Evolutionary conservation across 2,797 vertebrate genomes (phyloP).

Genomic region (Sebastes wilsoni): DNA sequence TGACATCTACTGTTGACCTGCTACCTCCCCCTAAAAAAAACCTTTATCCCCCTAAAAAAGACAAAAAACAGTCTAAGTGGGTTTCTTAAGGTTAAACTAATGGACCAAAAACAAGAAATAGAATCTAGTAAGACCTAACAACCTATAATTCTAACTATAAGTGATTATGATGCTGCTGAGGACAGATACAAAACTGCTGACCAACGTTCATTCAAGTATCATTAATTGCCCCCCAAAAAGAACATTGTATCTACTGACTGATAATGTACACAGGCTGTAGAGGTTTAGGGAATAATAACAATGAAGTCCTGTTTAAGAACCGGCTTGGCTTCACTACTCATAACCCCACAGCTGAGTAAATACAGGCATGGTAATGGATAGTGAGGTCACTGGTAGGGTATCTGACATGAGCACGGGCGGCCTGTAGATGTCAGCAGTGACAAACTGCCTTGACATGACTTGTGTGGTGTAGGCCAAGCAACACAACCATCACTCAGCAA

Average conservation of each 20-base stretch:
- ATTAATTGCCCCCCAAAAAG: not conserved
- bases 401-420: conserved; percentile 34
- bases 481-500: not conserved
- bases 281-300: not conserved
- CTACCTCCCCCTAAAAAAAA: fast-evolving
- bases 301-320: not conserved
- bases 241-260: not conserved
- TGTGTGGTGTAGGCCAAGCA: not conserved
- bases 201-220: not conserved
- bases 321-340: not conserved
- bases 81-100: too few species aligned
- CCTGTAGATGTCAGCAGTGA: conserved; percentile 74
- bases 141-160: not conserved
- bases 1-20: too few species aligned
- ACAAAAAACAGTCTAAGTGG: too few species aligned
- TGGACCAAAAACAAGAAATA: not conserved
- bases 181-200: not conserved
- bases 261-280: not conserved
- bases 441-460: conserved; percentile 43
- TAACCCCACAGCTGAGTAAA: conserved; percentile 30
- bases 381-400: conserved; percentile 35
- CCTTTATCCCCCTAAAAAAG: too few species aligned
- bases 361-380: not conserved
- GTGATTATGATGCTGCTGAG: not conserved
- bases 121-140: not conserved